Evolutionary conservation across 2,797 vertebrate genomes (phyloP).

Genomic region (Petrocephalus schoutedeni): DNA sequence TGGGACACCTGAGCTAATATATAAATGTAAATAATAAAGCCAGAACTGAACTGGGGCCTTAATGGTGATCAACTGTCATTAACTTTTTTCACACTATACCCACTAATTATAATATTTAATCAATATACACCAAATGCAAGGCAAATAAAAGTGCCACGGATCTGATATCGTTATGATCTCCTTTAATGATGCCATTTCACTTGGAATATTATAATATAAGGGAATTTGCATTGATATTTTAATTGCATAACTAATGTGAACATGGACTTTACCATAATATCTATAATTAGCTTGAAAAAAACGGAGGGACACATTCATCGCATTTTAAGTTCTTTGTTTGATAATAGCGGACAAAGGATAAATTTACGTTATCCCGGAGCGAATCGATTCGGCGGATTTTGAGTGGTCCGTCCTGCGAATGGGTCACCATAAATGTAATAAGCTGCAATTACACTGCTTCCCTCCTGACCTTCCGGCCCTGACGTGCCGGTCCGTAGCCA

Average conservation of each 20-base stretch:
- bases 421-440: not conserved
- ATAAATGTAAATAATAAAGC: not conserved
- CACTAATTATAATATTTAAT: not conserved
- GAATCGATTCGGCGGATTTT: not conserved
- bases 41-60: not conserved
- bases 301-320: not conserved
- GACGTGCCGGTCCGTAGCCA: conserved; percentile 6
- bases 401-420: not conserved
- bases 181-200: not conserved
- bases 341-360: not conserved
- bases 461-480: conserved; percentile 3
- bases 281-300: conserved; percentile 6
- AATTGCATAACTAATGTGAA: conserved; percentile 9
- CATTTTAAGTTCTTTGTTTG: conserved; percentile 8
- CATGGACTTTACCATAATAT: not conserved
- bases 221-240: conserved; percentile 3
- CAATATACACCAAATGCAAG: not conserved
- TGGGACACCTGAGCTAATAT: not conserved
- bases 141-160: not conserved
- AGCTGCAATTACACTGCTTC: not conserved
- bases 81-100: not conserved
- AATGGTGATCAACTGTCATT: conserved; percentile 1
- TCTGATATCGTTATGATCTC: not conserved
- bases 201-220: not conserved
- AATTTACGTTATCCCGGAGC: not conserved